Conservation (phyloP, 2,113 vertebrate species). For the Lophura nycthemera region DNA sequence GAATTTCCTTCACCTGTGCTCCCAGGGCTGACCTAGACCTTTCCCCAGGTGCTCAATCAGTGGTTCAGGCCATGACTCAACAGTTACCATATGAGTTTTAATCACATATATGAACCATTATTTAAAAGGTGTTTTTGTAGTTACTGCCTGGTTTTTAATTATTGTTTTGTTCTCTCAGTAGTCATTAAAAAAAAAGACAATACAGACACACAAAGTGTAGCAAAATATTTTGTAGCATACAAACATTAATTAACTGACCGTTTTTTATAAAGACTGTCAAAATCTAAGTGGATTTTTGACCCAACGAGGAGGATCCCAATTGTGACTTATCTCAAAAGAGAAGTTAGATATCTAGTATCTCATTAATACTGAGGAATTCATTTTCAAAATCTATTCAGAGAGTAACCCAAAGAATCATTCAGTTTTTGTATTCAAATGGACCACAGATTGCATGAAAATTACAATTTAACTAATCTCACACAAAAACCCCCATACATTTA, state of each 20-base stretch:
- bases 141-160: not conserved
- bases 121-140: conserved; percentile 19
- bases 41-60: too few relatives aligned
- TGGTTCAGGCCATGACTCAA: too few relatives aligned
- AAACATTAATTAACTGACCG: not conserved
- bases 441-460: conserved; percentile 11
- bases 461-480: not conserved
- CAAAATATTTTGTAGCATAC: not conserved
- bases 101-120: not conserved
- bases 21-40: too few relatives aligned
- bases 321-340: not conserved
- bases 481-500: not conserved
- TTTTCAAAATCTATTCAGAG: not conserved
- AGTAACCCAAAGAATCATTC: not conserved
- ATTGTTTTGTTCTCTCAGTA: not conserved
- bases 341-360: not conserved
- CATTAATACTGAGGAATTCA: not conserved
- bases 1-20: too few relatives aligned
- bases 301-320: not conserved
- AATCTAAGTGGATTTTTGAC: not conserved
- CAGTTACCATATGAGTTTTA: not conserved
- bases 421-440: not conserved
- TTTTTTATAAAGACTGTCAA: not conserved
- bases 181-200: not conserved
- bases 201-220: not conserved